phyloP scores from a whole-genome alignment of 2,113 vertebrate species.

The Myotis brandtii region DNA sequence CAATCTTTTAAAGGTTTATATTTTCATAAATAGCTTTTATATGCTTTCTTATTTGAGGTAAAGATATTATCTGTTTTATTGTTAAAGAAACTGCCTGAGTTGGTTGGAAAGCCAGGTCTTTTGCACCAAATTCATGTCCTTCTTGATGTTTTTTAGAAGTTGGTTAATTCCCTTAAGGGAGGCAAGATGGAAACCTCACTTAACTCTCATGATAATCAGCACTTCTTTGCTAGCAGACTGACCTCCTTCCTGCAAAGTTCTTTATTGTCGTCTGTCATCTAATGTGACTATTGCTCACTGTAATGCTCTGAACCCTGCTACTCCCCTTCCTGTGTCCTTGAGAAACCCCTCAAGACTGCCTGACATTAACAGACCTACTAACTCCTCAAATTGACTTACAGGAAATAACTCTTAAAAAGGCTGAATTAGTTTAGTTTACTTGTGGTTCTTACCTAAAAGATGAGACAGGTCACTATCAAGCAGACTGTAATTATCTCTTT shows the following conservation, averaged over 20 bases:
- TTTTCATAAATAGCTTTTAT: not conserved
- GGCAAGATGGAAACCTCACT: not conserved
- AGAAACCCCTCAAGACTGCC: not conserved
- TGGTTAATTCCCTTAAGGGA: not conserved
- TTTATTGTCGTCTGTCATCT: not conserved
- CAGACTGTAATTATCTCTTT: not conserved
- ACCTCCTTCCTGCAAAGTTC: not conserved
- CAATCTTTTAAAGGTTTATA: not conserved
- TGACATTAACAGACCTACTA: not conserved
- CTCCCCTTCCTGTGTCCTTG: not conserved
- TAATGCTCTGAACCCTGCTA: not conserved
- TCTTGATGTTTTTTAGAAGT: not conserved
- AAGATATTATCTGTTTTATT: not conserved
- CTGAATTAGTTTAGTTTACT: not conserved
- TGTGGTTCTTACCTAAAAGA: not conserved
- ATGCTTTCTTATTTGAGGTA: not conserved
- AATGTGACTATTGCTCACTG: not conserved
- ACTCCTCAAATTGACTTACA: not conserved
- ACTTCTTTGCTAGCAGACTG: not conserved
- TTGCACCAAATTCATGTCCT: not conserved
- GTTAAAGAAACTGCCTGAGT: not conserved
- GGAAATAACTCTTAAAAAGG: not conserved
- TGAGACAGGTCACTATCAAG: not conserved
- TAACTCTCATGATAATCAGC: not conserved
- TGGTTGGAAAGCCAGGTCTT: not conserved